Conservation (phyloP, 1,140 invertebrate species). For the Procambarus clarkii region DNA sequence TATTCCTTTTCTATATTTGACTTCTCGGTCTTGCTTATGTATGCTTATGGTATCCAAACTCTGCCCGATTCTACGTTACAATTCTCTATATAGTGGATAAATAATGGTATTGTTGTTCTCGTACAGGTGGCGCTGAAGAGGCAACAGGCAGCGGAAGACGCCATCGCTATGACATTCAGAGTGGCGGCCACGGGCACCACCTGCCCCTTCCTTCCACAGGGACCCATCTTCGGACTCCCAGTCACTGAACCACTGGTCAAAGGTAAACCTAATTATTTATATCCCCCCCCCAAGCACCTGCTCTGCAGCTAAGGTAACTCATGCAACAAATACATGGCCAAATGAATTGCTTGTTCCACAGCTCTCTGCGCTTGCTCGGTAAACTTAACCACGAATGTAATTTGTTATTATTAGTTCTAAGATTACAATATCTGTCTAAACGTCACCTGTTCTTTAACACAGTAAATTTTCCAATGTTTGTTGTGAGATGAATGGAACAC, state of each 20-base stretch:
- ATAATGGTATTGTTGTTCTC: not conserved
- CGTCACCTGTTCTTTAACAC: too few species aligned
- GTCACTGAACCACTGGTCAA: constrained; percentile 74
- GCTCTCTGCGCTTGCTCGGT: too few species aligned
- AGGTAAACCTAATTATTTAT: not conserved
- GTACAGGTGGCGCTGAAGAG: constrained; percentile 94
- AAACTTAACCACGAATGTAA: not conserved
- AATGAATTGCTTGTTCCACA: too few species aligned
- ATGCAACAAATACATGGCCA: not conserved
- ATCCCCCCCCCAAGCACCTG: not conserved
- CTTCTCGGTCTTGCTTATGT: too few species aligned
- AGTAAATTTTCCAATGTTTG: too few species aligned
- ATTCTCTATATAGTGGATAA: too few species aligned
- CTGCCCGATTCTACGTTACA: too few species aligned
- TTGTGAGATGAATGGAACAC: too few species aligned
- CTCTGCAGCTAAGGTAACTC: not conserved
- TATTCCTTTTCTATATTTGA: too few species aligned
- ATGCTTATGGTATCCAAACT: too few species aligned
- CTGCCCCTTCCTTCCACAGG: constrained; percentile 89
- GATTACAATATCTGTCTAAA: too few species aligned
- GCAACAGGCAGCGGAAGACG: constrained; percentile 97
- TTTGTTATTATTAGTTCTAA: too few species aligned
- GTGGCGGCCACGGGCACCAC: constrained; percentile 91
- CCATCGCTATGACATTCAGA: constrained; percentile 92
- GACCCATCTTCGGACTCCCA: constrained; percentile 88